phyloP scores from a whole-genome alignment of 2,113 vertebrate genomes.

The Loxodonta africana region DNA sequence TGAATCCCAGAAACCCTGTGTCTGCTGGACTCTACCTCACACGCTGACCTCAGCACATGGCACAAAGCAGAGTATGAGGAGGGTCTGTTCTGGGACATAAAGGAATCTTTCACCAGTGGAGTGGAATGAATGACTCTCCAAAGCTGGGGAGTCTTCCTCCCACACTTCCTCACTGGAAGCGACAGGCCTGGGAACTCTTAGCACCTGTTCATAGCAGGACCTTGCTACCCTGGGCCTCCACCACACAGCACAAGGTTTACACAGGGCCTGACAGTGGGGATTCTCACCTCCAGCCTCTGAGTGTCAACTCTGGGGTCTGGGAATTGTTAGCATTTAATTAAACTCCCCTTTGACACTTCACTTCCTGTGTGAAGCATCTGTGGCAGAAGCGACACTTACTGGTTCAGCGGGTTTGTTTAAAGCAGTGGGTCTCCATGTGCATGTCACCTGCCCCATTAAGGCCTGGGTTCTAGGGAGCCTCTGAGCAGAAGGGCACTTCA shows the following conservation, averaged over 20 bases:
- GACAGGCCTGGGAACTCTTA: rapidly evolving
- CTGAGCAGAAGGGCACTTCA: constrained; percentile 75
- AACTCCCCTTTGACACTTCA: constrained; percentile 63
- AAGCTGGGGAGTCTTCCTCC: neutral
- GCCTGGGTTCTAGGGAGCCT: constrained; percentile 72
- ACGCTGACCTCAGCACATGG: rapidly evolving
- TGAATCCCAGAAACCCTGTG: rapidly evolving
- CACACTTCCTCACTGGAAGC: neutral
- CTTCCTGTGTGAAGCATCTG: constrained; percentile 67
- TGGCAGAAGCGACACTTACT: constrained; percentile 69
- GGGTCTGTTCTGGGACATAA: neutral
- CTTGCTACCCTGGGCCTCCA: rapidly evolving
- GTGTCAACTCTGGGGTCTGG: neutral
- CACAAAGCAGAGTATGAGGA: rapidly evolving
- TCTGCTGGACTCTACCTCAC: rapidly evolving
- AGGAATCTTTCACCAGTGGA: neutral
- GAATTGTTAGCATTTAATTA: constrained; percentile 81
- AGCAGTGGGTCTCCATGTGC: constrained; percentile 77
- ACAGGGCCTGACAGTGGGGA: rapidly evolving
- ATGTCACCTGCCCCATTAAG: constrained; percentile 70
- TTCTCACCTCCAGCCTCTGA: neutral
- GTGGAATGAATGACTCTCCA: neutral
- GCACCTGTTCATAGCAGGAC: neutral
- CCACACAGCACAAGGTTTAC: rapidly evolving
- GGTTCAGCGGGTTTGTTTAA: constrained; percentile 73